These are phyloP conservation scores for Eupeodes corollae DNA, from an alignment of 1,140 invertebrate genomes.

Conservation along the genomic window DNA sequence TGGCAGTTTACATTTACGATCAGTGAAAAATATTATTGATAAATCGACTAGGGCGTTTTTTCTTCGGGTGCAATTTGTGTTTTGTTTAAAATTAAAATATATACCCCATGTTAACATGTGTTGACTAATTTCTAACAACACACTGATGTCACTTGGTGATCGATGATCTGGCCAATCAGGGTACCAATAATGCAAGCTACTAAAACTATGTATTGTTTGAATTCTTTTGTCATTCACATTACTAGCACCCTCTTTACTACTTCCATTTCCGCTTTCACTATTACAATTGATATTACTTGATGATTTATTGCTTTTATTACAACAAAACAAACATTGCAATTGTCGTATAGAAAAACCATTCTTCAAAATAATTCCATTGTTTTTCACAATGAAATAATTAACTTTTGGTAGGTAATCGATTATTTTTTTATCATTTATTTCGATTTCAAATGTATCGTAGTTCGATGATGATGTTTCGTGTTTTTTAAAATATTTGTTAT, in stretches of 20 bases:
- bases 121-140: constrained; percentile 47
- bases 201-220: constrained; percentile 14
- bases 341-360: constrained; percentile 55
- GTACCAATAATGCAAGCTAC: constrained; percentile 54
- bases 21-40: too few species aligned
- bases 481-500: background rate
- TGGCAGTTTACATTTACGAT: too few species aligned
- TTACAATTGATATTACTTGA: constrained; percentile 4
- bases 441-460: background rate
- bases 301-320: constrained; percentile 20
- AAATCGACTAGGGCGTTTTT: too few species aligned
- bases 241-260: background rate
- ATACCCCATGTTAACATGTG: constrained; percentile 41
- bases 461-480: too few species aligned
- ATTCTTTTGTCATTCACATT: constrained; percentile 11
- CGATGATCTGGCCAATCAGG: constrained; percentile 58
- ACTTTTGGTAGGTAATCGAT: constrained; percentile 1
- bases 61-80: too few species aligned
- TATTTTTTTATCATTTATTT: background rate
- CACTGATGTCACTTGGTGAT: constrained; percentile 46
- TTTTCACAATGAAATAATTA: constrained; percentile 45
- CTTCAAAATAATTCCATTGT: constrained; percentile 44
- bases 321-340: constrained; percentile 36
- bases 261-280: background rate
- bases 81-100: too few species aligned